Conservation (phyloP, 2,888 invertebrate genomes). For the Neocrepidodera transversa region DNA sequence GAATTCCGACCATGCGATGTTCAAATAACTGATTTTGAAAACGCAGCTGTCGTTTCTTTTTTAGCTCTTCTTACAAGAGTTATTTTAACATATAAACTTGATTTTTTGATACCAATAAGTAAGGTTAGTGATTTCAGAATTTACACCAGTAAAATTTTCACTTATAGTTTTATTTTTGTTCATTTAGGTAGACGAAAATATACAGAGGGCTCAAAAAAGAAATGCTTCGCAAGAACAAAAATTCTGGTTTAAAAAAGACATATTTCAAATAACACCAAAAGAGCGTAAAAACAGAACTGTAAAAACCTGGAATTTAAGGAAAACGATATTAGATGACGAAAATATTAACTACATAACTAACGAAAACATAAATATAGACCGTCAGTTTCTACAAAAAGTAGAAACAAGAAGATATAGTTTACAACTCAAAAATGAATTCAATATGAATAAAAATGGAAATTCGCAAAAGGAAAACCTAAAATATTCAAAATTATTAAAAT, state of each 20-base stretch:
- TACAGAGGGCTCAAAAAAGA: constrained; percentile 91
- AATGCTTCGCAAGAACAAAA: constrained; percentile 83
- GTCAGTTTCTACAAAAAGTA: not conserved
- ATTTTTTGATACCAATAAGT: constrained; percentile 97
- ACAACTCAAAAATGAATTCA: not conserved
- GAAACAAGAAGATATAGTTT: not conserved
- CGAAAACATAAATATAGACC: not conserved
- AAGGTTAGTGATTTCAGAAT: constrained; percentile 62
- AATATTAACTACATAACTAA: not conserved
- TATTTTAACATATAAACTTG: constrained; percentile 92
- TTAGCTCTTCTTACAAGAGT: constrained; percentile 96
- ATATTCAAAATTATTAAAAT: no score
- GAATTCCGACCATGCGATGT: constrained; percentile 99
- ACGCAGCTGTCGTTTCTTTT: constrained; percentile 98
- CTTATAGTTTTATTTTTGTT: not conserved
- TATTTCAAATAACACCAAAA: constrained; percentile 56
- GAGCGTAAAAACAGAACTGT: no score
- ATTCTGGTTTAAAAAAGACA: constrained; percentile 93
- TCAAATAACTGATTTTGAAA: constrained; percentile 99
- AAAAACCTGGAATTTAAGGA: no score
- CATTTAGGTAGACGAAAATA: constrained; percentile 86
- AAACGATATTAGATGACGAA: no score
- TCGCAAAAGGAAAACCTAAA: not conserved
- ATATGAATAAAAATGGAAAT: not conserved
- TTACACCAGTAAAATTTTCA: not conserved